Evolutionary conservation across 1,140 invertebrate species (phyloP).

Genomic region (Portunus trituberculatus): DNA sequence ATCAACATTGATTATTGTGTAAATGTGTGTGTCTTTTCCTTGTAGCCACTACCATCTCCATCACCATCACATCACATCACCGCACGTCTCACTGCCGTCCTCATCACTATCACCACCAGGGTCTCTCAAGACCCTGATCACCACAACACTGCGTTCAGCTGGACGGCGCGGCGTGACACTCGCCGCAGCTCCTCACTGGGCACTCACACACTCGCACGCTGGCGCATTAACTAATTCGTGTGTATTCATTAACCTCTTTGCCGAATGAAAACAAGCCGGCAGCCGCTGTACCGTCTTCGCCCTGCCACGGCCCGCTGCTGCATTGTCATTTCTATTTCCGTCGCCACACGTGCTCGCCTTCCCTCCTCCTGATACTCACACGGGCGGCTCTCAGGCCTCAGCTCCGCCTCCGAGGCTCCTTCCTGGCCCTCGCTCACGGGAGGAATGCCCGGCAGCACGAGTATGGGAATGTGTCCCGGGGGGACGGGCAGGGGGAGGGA

Average conservation of each 20-base stretch:
- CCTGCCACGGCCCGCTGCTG: constrained; percentile 6
- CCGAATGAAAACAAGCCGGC: neutral
- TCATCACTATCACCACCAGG: too few relatives aligned
- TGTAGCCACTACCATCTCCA: neutral
- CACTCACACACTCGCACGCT: neutral
- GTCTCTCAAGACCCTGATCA: too few relatives aligned
- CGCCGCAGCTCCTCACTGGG: neutral
- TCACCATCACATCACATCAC: neutral
- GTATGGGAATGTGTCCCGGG: neutral
- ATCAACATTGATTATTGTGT: neutral
- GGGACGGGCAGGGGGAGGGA: neutral
- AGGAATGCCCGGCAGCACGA: neutral
- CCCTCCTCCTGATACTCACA: neutral
- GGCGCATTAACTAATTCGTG: neutral
- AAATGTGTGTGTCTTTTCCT: neutral
- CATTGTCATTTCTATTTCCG: constrained; percentile 13
- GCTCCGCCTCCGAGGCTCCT: neutral
- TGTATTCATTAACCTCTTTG: neutral
- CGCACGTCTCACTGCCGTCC: too few relatives aligned
- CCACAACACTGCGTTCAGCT: neutral
- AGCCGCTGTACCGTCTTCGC: neutral
- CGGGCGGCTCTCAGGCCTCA: neutral
- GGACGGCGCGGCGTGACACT: neutral
- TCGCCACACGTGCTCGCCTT: neutral
- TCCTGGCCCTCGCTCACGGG: neutral